A percentile compares a stretch with the other conserved stretches of the same genome.
These are phyloP conservation scores for Ormyrus labotus DNA, from an alignment of 2,888 invertebrate species.

Conservation along the genomic window DNA sequence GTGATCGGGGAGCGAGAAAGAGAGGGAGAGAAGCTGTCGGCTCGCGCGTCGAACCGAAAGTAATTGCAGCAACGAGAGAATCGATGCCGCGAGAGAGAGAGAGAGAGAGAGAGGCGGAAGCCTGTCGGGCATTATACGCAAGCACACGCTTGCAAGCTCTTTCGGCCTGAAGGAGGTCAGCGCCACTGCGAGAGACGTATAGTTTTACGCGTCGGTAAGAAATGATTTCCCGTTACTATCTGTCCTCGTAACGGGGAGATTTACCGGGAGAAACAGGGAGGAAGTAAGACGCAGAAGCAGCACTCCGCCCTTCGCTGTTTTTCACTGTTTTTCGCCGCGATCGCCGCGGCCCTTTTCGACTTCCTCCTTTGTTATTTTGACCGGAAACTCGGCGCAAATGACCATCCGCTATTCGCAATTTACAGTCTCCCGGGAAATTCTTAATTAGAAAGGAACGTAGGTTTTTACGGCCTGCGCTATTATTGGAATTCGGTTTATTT, in stretches of 20 bases:
- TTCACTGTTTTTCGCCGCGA: neutral
- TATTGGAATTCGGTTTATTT: too few relatives aligned
- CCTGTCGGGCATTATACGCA: neutral
- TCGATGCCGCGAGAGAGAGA: neutral
- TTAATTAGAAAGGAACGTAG: too few relatives aligned
- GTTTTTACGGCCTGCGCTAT: too few relatives aligned
- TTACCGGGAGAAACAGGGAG: neutral
- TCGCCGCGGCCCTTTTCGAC: neutral
- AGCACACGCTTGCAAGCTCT: neutral
- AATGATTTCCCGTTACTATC: slow-evolving; percentile 14
- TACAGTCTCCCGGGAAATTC: too few relatives aligned
- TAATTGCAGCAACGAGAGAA: slow-evolving; percentile 12
- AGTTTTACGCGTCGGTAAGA: neutral
- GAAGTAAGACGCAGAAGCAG: slow-evolving; percentile 1
- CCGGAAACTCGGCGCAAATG: too few relatives aligned
- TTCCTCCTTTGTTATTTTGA: too few relatives aligned
- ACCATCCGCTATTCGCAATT: too few relatives aligned
- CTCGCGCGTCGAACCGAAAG: slow-evolving; percentile 2
- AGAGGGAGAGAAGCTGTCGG: too few relatives aligned
- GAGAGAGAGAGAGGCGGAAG: neutral
- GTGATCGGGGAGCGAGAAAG: too few relatives aligned
- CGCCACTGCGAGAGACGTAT: too few relatives aligned
- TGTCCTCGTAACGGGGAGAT: neutral
- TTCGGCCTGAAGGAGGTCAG: too few relatives aligned
- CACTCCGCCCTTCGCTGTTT: neutral